A percentile compares a stretch with the other conserved stretches of the same genome.
Conservation (phyloP, 2,797 vertebrate genomes). For the Syngnathus rostellatus region DNA sequence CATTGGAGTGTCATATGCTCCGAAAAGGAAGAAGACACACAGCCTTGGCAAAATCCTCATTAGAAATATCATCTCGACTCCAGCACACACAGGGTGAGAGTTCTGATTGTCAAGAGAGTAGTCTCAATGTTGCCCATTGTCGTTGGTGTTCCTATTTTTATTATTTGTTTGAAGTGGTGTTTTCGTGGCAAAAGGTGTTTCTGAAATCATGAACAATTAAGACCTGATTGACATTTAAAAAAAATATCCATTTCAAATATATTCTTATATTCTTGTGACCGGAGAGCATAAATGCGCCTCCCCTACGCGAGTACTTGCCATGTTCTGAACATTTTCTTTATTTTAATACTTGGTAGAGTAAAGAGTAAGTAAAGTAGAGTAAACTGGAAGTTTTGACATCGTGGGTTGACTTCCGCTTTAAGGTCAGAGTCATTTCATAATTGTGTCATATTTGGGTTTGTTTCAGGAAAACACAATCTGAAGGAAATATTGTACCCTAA, state of each 20-base stretch:
- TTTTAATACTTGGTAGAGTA: too few species aligned
- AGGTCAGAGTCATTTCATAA: background rate
- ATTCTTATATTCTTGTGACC: too few species aligned
- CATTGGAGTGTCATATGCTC: constrained; percentile 57
- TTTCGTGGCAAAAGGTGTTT: background rate
- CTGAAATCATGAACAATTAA: too few species aligned
- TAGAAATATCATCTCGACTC: constrained; percentile 25
- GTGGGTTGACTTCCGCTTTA: background rate
- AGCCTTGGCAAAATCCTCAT: constrained; percentile 35
- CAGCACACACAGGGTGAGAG: constrained; percentile 9
- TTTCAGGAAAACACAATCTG: background rate
- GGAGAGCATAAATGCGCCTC: too few species aligned
- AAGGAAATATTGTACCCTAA: background rate
- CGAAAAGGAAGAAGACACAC: constrained; percentile 53
- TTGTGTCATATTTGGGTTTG: background rate
- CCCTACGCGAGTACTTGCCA: too few species aligned
- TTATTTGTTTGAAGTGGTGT: background rate
- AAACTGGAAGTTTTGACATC: background rate
- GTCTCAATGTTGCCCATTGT: constrained; percentile 17
- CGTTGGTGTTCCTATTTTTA: background rate
- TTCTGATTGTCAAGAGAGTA: constrained; percentile 7
- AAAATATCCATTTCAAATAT: too few species aligned
- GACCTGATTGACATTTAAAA: too few species aligned
- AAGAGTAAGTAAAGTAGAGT: too few species aligned
- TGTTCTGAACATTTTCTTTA: too few species aligned